A percentile compares a stretch with the other conserved stretches of the same genome.
Conservation (phyloP, 1,140 invertebrate genomes). For the Zaprionus taronus region DNA sequence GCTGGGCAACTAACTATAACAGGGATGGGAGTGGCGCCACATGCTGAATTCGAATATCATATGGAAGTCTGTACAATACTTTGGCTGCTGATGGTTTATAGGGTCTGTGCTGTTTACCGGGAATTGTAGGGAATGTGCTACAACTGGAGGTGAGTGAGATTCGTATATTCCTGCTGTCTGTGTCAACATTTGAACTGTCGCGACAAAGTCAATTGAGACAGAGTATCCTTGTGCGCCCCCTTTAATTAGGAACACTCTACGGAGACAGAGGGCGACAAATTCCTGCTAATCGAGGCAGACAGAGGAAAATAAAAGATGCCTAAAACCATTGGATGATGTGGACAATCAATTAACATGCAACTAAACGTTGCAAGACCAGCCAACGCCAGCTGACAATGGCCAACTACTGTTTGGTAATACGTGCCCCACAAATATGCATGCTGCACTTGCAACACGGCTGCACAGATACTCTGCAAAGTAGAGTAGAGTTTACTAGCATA, state of each 20-base stretch:
- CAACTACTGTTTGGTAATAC: constrained; percentile 69
- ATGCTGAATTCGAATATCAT: background rate
- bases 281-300: constrained; percentile 59
- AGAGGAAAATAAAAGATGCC: constrained; percentile 49
- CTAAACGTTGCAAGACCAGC: constrained; percentile 51
- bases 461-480: background rate
- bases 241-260: constrained; percentile 74
- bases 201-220: constrained; percentile 75
- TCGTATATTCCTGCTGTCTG: constrained; percentile 28
- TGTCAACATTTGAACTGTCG: constrained; percentile 66
- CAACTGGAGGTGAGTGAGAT: background rate
- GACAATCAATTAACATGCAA: constrained; percentile 68
- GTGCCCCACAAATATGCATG: background rate
- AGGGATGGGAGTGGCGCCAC: constrained; percentile 33
- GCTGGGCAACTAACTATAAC: constrained; percentile 41
- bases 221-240: constrained; percentile 61
- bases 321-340: constrained; percentile 52
- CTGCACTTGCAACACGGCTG: constrained; percentile 4
- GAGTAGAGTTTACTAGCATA: background rate
- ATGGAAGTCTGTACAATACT: constrained; percentile 4
- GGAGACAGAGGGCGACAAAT: constrained; percentile 66
- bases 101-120: constrained; percentile 47
- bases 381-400: constrained; percentile 65
- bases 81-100: background rate
- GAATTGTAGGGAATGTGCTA: constrained; percentile 34